These are phyloP conservation scores for Sarcophaga carnaria DNA, from an alignment of 2,888 invertebrate genomes.

Conservation along the genomic window DNA sequence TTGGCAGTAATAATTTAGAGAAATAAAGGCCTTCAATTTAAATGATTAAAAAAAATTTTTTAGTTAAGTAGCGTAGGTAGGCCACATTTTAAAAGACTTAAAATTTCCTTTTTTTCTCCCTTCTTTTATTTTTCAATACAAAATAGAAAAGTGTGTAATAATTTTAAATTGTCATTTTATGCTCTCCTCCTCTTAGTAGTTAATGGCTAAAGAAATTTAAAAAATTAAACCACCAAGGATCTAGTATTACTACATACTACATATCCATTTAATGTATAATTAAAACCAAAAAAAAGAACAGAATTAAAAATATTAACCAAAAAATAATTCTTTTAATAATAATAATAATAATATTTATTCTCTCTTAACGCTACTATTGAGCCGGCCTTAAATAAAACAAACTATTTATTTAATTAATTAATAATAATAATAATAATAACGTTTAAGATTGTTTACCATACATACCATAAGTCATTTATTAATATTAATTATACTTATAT, in stretches of 20 bases:
- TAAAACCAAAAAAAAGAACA: neutral
- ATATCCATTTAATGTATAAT: slow-evolving; percentile 42
- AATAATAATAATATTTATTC: slow-evolving; percentile 48
- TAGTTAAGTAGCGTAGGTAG: no score
- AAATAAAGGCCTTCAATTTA: no score
- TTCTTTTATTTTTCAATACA: no score
- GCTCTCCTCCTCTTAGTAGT: no score
- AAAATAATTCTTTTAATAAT: slow-evolving; percentile 43
- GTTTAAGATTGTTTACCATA: slow-evolving; percentile 73
- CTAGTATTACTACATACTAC: slow-evolving; percentile 26
- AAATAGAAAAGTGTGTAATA: no score
- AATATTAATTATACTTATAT: neutral
- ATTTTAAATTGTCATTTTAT: no score
- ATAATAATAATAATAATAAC: slow-evolving; percentile 37
- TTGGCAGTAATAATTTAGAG: no score
- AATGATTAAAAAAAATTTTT: no score
- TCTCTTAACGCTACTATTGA: slow-evolving; percentile 77
- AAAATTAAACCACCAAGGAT: neutral
- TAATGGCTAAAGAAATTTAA: no score
- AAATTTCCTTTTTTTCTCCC: no score
- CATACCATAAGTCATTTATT: slow-evolving; percentile 28
- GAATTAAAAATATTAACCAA: slow-evolving; percentile 38
- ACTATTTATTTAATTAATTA: slow-evolving; percentile 6
- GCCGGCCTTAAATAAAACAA: slow-evolving; percentile 75
- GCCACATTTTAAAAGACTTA: no score